Evolutionary conservation across 64 coral and sea anemone genomes (phyloP), one percentile per base, ranked within the genome.

Genomic region (Porites australiensis): DNA sequence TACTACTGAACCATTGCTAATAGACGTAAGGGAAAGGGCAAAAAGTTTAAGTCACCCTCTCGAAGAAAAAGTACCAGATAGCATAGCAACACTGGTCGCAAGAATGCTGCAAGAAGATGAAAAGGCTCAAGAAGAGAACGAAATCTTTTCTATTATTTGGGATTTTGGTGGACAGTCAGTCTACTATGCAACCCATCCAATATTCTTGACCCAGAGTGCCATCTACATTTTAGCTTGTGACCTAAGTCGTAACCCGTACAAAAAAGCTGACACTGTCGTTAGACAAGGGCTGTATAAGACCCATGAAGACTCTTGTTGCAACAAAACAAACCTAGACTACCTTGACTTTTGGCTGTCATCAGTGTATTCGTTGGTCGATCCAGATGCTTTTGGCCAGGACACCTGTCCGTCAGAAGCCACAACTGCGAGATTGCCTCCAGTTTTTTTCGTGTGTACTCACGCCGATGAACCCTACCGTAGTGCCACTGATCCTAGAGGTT

Each of bases 71-170:
- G 0, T 78, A n/a, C 50, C 75, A n/a, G 51, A 78, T 18, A 27
- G 15, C 16, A 3, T 27, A 55, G 75, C 51, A 0, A 7, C 2
- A 11, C 22, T 78, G 50, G 16, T 27, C 0, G 75, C 53, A 49
- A 58, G 23, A 14, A 2, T n/a, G 50, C 75, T 27, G 0, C 18
- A 3, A 12, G 21, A 74, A 13, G 22, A 12, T 8, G 4, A 78
- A 21, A 21, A 8, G 15, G 50, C 3, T 16, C 16, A 77, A 77
- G 51, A 55, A 8, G n/a, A 78, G 15, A 19, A 57, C 46, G 37
- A 83, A 50, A 46, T 47, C 4, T 83, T 65, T 65, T 50, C 80
- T 65, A 50, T 19, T 15, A 10, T 83, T 54, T 64, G 64, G 80
- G 64, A 83, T 19, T 83, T 83, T 83, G 58, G 45, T 14, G 58